Conservation (phyloP, 2,888 invertebrate species). For the Macrosoma leucophasiata region DNA sequence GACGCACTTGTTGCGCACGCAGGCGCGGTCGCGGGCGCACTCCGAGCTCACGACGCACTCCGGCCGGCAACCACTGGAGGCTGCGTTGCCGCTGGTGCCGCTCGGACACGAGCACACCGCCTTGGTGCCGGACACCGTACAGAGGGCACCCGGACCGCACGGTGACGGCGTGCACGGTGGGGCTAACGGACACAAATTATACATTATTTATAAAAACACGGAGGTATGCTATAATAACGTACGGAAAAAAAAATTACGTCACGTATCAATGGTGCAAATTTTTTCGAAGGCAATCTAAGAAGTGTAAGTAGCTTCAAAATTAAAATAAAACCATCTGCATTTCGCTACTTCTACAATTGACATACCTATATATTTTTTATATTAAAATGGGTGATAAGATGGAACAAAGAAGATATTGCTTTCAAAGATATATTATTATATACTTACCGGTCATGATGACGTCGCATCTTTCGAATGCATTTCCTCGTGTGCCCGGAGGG, state of each 20-base stretch:
- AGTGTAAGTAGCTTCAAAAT: no score
- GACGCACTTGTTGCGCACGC: conserved; percentile 85
- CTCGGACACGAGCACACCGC: conserved; percentile 85
- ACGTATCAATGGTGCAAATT: no score
- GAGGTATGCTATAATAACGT: conserved; percentile 1
- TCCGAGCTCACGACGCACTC: conserved; percentile 90
- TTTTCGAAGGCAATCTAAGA: no score
- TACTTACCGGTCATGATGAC: conserved; percentile 50
- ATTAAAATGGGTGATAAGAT: no score
- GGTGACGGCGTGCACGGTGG: conserved; percentile 83
- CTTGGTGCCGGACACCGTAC: conserved; percentile 71
- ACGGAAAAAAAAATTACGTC: no score
- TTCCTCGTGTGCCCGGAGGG: conserved; percentile 80
- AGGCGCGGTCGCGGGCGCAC: conserved; percentile 84
- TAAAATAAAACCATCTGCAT: no score
- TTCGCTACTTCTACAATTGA: no score
- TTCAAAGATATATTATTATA: no score
- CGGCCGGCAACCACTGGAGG: conserved; percentile 85
- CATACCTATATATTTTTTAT: no score
- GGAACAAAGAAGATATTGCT: no score
- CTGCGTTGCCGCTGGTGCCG: conserved; percentile 84
- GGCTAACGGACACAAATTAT: conserved; percentile 34
- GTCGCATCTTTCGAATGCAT: conserved; percentile 80
- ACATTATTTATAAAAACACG: not conserved
- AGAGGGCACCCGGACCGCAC: conserved; percentile 87